Evolutionary conservation across 2,888 invertebrate genomes (phyloP).

Genomic region (Netelia melanura): DNA sequence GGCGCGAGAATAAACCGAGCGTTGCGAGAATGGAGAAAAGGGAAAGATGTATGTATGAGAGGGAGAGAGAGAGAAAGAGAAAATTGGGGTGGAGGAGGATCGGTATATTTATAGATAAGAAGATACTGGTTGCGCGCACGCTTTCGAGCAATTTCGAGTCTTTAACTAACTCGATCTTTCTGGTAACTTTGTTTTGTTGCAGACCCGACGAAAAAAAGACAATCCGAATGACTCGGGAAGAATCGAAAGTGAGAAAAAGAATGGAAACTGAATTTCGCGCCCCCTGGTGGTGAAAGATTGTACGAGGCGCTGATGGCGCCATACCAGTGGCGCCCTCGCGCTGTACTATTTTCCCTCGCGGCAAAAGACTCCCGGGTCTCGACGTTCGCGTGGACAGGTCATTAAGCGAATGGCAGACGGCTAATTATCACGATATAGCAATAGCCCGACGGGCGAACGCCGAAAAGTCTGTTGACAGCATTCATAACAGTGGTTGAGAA

Average conservation of each 20-base stretch:
- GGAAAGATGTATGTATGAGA: constrained; percentile 28
- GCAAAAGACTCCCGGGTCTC: constrained; percentile 8
- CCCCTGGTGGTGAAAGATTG: neutral
- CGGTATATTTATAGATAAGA: constrained; percentile 50
- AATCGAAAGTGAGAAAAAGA: constrained; percentile 21
- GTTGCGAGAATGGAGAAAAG: constrained; percentile 54
- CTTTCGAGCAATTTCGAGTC: neutral
- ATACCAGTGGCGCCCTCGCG: constrained; percentile 7
- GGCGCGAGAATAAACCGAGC: constrained; percentile 57
- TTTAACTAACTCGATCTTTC: constrained; percentile 10
- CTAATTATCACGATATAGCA: constrained; percentile 25
- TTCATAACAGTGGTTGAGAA: constrained; percentile 48
- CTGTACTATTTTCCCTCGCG: neutral
- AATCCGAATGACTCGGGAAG: constrained; percentile 51
- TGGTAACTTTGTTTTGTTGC: constrained; percentile 18
- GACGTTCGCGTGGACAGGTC: constrained; percentile 43
- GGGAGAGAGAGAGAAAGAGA: constrained; percentile 48
- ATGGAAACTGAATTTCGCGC: neutral
- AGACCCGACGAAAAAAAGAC: constrained; percentile 6
- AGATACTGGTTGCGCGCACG: constrained; percentile 6
- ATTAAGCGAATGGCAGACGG: constrained; percentile 49
- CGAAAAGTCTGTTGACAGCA: constrained; percentile 54
- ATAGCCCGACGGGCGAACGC: constrained; percentile 21
- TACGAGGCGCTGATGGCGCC: neutral
- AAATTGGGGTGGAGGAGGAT: constrained; percentile 46